These are phyloP conservation scores for Papilio protenor DNA, from an alignment of 2,888 invertebrate genomes.

Conservation along the genomic window DNA sequence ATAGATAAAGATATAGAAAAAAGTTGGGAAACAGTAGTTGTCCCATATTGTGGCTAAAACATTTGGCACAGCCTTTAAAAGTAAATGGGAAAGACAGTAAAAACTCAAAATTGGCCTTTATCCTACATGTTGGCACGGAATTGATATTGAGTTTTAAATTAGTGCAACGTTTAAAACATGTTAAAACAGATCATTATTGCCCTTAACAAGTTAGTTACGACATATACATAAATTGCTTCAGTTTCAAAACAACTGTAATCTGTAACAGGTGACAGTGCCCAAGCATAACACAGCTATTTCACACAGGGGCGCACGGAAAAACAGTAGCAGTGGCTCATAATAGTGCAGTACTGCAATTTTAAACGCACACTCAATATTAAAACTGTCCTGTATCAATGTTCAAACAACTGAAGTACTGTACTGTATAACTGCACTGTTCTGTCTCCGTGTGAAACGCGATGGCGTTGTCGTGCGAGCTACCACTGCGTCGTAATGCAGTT, in stretches of 20 bases:
- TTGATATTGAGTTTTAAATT: background rate
- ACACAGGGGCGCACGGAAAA: background rate
- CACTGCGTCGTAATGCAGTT: conserved; percentile 19
- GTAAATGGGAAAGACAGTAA: background rate
- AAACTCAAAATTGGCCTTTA: background rate
- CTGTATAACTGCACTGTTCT: background rate
- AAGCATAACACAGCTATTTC: background rate
- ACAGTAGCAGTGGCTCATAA: background rate
- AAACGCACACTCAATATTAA: background rate
- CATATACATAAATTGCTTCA: background rate
- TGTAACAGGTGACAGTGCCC: background rate
- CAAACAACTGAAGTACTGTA: background rate
- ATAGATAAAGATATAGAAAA: background rate
- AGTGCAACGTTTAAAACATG: no score
- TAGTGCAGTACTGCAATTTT: background rate
- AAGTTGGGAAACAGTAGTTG: background rate
- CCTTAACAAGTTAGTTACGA: no score
- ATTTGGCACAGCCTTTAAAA: background rate
- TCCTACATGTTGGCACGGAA: background rate
- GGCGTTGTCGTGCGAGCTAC: background rate
- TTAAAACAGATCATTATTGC: background rate
- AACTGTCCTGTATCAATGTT: background rate
- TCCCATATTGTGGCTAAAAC: background rate
- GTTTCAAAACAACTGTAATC: background rate
- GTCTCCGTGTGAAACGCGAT: background rate